Evolutionary conservation across 2,888 invertebrate species (phyloP).

Genomic region (Monoplex corrugatus): DNA sequence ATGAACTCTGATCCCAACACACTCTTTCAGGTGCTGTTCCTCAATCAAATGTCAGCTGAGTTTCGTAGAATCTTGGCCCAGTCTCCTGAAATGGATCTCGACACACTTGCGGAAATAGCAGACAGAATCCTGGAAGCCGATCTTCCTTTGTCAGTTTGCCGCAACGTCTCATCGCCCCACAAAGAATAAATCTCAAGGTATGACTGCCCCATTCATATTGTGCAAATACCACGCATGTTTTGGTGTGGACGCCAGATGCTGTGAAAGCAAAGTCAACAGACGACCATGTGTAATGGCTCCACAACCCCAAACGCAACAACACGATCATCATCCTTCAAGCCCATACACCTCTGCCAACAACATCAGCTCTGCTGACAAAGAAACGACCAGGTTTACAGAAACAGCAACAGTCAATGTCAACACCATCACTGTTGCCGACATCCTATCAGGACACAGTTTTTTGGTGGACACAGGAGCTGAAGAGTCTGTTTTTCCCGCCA

Average conservation of each 20-base stretch:
- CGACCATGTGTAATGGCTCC: neutral
- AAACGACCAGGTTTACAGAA: neutral
- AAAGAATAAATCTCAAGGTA: neutral
- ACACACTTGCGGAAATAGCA: no score
- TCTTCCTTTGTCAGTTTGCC: no score
- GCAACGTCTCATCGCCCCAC: neutral
- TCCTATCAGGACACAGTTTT: neutral
- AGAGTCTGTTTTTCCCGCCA: neutral
- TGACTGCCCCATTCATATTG: neutral
- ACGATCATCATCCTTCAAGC: neutral
- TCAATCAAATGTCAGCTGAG: no score
- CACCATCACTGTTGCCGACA: neutral
- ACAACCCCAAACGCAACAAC: neutral
- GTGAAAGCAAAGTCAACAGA: neutral
- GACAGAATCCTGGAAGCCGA: no score
- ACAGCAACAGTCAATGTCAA: neutral
- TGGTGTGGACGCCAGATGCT: neutral
- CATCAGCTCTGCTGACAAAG: neutral
- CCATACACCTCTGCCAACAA: neutral
- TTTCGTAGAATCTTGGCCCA: no score
- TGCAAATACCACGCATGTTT: neutral
- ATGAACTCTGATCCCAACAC: no score
- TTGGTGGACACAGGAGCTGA: neutral
- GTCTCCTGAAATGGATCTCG: no score
- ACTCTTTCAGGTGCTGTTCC: no score